Conservation (phyloP, 2,113 vertebrate species). For the Dicerorhinus sumatrensis region DNA sequence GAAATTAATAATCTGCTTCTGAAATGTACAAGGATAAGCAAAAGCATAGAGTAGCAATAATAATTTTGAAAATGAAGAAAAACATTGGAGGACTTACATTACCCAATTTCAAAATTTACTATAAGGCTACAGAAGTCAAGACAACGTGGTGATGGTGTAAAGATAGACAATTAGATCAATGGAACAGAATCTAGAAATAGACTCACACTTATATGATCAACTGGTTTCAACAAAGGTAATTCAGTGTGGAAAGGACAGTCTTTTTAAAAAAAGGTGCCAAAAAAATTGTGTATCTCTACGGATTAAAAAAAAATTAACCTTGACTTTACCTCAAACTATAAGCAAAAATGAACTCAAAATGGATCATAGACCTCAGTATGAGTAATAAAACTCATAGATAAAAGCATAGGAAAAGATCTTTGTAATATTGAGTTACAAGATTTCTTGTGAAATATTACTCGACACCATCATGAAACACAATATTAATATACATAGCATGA, state of each 20-base stretch:
- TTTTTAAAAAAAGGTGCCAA: not conserved
- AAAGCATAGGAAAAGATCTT: not conserved
- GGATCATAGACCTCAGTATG: not conserved
- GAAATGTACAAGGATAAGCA: not conserved
- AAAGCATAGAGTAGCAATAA: not conserved
- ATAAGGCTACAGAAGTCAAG: not conserved
- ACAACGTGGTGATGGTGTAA: not conserved
- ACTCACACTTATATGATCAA: not conserved
- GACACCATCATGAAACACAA: not conserved
- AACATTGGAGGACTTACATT: not conserved
- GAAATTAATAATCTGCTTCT: not conserved
- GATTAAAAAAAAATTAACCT: not conserved
- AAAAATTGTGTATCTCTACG: not conserved
- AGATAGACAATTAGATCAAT: not conserved
- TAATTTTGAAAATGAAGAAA: not conserved
- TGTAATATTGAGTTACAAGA: not conserved
- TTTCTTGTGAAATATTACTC: not conserved
- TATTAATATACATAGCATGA: not conserved
- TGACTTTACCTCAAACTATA: not conserved
- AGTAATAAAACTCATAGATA: not conserved
- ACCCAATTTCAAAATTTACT: not conserved
- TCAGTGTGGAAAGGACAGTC: not conserved
- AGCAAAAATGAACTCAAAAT: constrained; percentile 36
- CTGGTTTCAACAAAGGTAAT: not conserved
- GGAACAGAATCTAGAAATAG: not conserved